Percentiles rank a stretch among this genome's conserved stretches.
Conservation (phyloP, 1,140 invertebrate species). For the Aplysia californica region DNA sequence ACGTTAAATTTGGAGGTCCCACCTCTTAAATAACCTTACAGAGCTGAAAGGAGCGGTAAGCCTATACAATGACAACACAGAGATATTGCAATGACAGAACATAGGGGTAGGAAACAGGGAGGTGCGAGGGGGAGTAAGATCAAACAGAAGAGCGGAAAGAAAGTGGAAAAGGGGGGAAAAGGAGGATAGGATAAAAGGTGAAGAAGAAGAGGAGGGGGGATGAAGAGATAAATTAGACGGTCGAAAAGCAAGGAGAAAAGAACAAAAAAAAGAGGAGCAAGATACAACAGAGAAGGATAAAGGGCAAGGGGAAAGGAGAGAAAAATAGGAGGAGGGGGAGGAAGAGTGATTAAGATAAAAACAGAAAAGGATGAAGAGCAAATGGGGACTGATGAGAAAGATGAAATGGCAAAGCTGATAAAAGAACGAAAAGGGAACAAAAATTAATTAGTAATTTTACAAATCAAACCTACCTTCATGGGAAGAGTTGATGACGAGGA, state of each 20-base stretch:
- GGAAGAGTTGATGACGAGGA: not conserved
- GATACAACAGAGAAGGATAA: not conserved
- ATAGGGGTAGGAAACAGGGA: not conserved
- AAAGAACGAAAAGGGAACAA: not conserved
- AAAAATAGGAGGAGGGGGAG: not conserved
- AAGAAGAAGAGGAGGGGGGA: too few species aligned
- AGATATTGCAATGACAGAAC: too few species aligned
- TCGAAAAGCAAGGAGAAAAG: not conserved
- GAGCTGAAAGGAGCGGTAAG: too few species aligned
- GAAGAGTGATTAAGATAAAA: not conserved
- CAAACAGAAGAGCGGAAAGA: not conserved
- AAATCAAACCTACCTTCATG: conserved; percentile 16
- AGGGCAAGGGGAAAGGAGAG: not conserved
- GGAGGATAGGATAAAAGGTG: not conserved
- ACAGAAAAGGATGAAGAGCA: not conserved
- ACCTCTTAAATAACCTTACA: too few species aligned
- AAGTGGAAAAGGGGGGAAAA: not conserved
- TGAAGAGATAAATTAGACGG: not conserved
- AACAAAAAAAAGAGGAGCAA: too few species aligned
- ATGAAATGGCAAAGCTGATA: not conserved
- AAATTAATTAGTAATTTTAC: not conserved
- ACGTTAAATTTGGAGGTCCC: too few species aligned
- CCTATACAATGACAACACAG: too few species aligned
- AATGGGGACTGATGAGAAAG: not conserved
- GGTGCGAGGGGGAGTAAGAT: not conserved